phyloP scores from a whole-genome alignment of 1,140 invertebrate species.

The Nasonia vitripennis region DNA sequence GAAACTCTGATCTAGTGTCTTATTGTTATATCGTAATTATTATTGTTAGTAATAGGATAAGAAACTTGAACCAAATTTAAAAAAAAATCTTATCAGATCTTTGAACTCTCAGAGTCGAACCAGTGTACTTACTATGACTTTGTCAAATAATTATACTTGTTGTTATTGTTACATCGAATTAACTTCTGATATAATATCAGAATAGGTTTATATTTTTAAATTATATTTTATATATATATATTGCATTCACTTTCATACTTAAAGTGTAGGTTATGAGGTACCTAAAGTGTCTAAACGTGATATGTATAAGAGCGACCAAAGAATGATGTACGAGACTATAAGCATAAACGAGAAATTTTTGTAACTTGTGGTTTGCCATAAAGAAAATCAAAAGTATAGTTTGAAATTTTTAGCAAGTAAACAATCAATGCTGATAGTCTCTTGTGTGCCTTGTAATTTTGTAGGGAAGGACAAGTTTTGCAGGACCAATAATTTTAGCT shows the following conservation, averaged over 20 bases:
- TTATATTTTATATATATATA: conserved; percentile 55
- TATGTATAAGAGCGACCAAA: conserved; percentile 58
- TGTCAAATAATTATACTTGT: conserved; percentile 53
- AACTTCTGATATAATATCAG: conserved; percentile 47
- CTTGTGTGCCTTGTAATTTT: conserved; percentile 50
- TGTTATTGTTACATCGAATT: conserved; percentile 52
- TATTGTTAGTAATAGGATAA: conserved; percentile 49
- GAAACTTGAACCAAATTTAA: conserved; percentile 55
- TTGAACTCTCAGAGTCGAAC: conserved; percentile 50
- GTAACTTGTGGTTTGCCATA: conserved; percentile 48
- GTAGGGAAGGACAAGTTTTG: conserved; percentile 46
- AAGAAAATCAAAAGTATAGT: conserved; percentile 47
- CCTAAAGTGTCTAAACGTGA: conserved; percentile 51
- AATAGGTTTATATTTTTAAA: conserved; percentile 53
- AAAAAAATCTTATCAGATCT: conserved; percentile 43
- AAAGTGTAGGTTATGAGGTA: conserved; percentile 50
- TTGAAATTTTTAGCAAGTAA: conserved; percentile 35
- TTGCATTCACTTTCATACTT: conserved; percentile 54
- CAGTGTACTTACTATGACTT: conserved; percentile 52
- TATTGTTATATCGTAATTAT: conserved; percentile 51
- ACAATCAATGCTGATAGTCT: conserved; percentile 49
- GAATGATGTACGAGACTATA: conserved; percentile 56
- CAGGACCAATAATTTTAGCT: conserved; percentile 41
- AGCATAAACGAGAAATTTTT: conserved; percentile 49
- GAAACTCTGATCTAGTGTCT: conserved; percentile 60